Conservation (phyloP, 2,797 vertebrate species). For the Myotis findleyi region DNA sequence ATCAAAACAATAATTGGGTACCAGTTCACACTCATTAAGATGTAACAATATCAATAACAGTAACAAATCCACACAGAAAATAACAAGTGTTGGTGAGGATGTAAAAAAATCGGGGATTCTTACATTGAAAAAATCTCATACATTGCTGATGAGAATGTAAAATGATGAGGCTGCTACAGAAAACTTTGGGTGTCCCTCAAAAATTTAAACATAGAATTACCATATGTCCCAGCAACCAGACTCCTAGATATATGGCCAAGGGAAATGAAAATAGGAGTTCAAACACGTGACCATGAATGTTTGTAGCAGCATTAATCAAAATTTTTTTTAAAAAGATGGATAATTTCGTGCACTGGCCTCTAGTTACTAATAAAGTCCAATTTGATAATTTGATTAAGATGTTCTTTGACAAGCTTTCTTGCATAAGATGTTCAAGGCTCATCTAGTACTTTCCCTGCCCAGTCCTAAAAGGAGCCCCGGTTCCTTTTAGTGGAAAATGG, state of each 20-base stretch:
- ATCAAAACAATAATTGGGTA: not conserved
- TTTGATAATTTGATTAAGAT: not conserved
- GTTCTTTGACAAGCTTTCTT: not conserved
- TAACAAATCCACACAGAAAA: not conserved
- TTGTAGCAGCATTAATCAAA: not conserved
- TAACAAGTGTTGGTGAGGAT: not conserved
- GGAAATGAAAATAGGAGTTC: not conserved
- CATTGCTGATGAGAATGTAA: not conserved
- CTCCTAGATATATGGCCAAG: not conserved
- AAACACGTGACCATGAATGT: not conserved
- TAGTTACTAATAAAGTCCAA: not conserved
- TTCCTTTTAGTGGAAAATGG: conserved; percentile 15
- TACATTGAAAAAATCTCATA: not conserved
- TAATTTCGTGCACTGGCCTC: no score
- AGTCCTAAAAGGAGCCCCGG: not conserved
- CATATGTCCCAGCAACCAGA: not conserved
- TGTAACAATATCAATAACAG: not conserved
- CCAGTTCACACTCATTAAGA: not conserved
- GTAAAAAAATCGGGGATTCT: not conserved
- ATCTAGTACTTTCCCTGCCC: not conserved
- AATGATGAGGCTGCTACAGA: not conserved
- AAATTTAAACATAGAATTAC: not conserved
- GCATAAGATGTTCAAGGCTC: not conserved
- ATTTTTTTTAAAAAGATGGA: not conserved
- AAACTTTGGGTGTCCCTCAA: not conserved